Percentiles rank a stretch among this genome's conserved stretches.
Evolutionary conservation across 2,888 invertebrate species (phyloP).

Genomic region (Molorchus minor): DNA sequence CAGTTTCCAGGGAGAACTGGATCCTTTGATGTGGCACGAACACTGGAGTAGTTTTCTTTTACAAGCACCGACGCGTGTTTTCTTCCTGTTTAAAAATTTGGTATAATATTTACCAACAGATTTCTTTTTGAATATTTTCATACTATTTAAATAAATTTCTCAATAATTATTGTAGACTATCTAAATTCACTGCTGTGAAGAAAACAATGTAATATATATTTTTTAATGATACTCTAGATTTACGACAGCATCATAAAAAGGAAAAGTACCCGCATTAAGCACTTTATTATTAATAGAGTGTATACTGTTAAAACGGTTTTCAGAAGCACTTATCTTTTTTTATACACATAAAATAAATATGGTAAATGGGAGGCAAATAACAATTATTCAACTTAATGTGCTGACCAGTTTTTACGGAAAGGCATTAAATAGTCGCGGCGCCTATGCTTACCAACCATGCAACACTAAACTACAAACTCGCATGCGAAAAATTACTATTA

Average conservation of each 20-base stretch:
- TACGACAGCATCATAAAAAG: slow-evolving; percentile 15
- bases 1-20: too few relatives aligned
- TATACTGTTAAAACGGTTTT: slow-evolving; percentile 33
- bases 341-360: slow-evolving; percentile 26
- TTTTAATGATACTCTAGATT: slow-evolving; percentile 22
- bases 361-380: slow-evolving; percentile 39
- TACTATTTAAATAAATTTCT: too few relatives aligned
- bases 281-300: slow-evolving; percentile 30
- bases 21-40: too few relatives aligned
- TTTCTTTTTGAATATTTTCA: too few relatives aligned
- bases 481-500: slow-evolving; percentile 30
- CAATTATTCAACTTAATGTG: slow-evolving; percentile 42
- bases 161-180: background rate
- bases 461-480: slow-evolving; percentile 24
- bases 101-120: too few relatives aligned
- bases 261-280: slow-evolving; percentile 18
- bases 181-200: background rate
- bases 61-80: too few relatives aligned
- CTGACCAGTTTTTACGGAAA: slow-evolving; percentile 36
- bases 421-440: slow-evolving; percentile 35
- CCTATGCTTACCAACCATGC: slow-evolving; percentile 33
- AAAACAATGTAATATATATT: slow-evolving; percentile 13
- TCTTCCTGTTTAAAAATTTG: too few relatives aligned
- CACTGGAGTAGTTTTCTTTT: too few relatives aligned
- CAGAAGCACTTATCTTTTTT: slow-evolving; percentile 32